These are phyloP conservation scores for Microctenopoma steveboyesi DNA, from an alignment of 2,797 vertebrate species.

Conservation along the genomic window DNA sequence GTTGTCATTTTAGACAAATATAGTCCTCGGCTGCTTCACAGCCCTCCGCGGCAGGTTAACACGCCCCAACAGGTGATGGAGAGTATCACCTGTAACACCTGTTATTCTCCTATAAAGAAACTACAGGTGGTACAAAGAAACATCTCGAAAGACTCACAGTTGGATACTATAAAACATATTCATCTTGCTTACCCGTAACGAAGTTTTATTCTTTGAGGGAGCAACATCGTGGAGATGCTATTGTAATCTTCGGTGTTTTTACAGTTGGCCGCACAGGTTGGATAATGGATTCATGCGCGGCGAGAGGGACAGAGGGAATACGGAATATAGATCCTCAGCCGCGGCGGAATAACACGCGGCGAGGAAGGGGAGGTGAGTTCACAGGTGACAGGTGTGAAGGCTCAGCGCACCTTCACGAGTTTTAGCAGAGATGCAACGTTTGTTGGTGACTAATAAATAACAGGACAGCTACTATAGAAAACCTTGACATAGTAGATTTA, in stretches of 20 bases:
- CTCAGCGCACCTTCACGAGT: neutral
- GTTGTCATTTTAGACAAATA: slow-evolving; percentile 8
- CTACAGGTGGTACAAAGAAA: neutral
- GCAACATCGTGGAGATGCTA: slow-evolving; percentile 69
- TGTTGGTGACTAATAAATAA: neutral
- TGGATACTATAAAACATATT: neutral
- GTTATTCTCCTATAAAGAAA: slow-evolving; percentile 10
- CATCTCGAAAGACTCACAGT: fast-evolving
- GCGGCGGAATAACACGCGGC: slow-evolving; percentile 57
- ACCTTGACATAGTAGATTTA: no score
- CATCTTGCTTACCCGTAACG: slow-evolving; percentile 52
- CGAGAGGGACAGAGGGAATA: slow-evolving; percentile 17
- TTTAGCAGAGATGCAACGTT: neutral
- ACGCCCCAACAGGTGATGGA: slow-evolving; percentile 82
- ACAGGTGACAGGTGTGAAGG: slow-evolving; percentile 13
- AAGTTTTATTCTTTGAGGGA: slow-evolving; percentile 49
- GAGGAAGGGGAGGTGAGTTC: neutral
- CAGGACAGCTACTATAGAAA: no score
- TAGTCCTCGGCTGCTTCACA: slow-evolving; percentile 22
- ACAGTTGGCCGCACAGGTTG: slow-evolving; percentile 41
- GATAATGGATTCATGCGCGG: slow-evolving; percentile 79
- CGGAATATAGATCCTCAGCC: slow-evolving; percentile 39
- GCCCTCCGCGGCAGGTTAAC: slow-evolving; percentile 50
- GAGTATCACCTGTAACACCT: slow-evolving; percentile 70
- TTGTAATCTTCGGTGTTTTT: slow-evolving; percentile 37